These are phyloP conservation scores for Pomacea canaliculata DNA, from an alignment of 2,888 invertebrate species.

Conservation along the genomic window DNA sequence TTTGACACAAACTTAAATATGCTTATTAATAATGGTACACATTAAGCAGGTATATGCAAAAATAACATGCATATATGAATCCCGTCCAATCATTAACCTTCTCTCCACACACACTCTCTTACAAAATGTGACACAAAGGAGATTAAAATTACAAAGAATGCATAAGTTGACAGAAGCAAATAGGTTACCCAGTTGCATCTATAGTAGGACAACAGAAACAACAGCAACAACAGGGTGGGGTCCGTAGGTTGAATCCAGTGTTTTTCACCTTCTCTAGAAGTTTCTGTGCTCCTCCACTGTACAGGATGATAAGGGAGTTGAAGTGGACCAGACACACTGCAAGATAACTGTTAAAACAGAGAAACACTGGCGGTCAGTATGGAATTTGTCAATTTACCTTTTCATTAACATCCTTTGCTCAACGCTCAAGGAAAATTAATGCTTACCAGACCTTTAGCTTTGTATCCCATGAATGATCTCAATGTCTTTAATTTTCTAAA, in stretches of 20 bases:
- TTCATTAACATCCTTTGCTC: too few relatives aligned
- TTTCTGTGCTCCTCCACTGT: slow-evolving; percentile 20
- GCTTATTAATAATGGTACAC: not conserved
- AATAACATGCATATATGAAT: too few relatives aligned
- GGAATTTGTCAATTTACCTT: too few relatives aligned
- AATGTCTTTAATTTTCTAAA: too few relatives aligned
- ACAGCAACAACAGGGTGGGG: slow-evolving; percentile 31
- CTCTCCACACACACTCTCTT: not conserved
- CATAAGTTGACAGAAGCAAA: not conserved
- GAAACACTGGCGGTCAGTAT: not conserved
- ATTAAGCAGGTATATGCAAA: not conserved
- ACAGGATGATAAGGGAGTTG: slow-evolving; percentile 28
- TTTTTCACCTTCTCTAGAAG: slow-evolving; percentile 18
- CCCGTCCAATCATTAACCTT: too few relatives aligned
- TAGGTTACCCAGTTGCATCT: slow-evolving; percentile 17
- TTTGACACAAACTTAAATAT: too few relatives aligned
- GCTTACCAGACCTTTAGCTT: too few relatives aligned
- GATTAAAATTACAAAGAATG: not conserved
- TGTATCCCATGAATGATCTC: too few relatives aligned
- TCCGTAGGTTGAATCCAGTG: slow-evolving; percentile 19
- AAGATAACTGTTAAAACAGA: not conserved
- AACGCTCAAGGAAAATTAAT: too few relatives aligned
- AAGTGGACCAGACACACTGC: slow-evolving; percentile 27
- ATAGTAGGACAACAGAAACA: slow-evolving; percentile 30
- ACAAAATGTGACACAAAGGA: not conserved